Evolutionary conservation across 2,888 invertebrate genomes (phyloP).

Genomic region (Hydriomena furcata): DNA sequence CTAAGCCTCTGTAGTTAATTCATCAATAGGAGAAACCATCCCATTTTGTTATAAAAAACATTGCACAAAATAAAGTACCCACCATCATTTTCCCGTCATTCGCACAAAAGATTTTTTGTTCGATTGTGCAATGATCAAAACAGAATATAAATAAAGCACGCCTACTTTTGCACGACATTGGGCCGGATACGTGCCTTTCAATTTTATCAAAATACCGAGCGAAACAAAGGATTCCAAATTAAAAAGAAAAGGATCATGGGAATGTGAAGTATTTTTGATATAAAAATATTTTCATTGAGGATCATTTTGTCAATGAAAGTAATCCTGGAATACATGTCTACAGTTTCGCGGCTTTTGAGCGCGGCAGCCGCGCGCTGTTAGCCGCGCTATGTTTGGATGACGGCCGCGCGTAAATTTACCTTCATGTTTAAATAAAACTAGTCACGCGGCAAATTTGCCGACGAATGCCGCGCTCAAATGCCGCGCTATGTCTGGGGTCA

Average conservation of each 20-base stretch:
- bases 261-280: constrained; percentile 2
- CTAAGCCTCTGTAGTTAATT: constrained; percentile 9
- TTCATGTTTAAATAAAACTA: too few species aligned
- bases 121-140: constrained; percentile 70
- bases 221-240: constrained; percentile 22
- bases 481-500: too few species aligned
- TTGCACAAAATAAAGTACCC: constrained; percentile 42
- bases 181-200: constrained; percentile 32
- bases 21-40: constrained; percentile 23
- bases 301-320: neutral
- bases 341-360: too few species aligned
- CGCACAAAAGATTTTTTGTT: constrained; percentile 48
- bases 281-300: constrained; percentile 2
- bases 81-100: constrained; percentile 52
- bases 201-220: constrained; percentile 15
- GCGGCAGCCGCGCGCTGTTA: too few species aligned
- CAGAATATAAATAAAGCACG: constrained; percentile 73
- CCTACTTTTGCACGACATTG: constrained; percentile 54
- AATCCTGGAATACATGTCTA: neutral
- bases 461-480: too few species aligned
- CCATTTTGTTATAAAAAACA: constrained; percentile 39
- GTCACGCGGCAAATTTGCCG: too few species aligned
- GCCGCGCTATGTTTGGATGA: too few species aligned
- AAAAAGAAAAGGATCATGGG: constrained; percentile 8
- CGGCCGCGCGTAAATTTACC: too few species aligned